These are phyloP conservation scores for Ammodytes dubius DNA, from an alignment of 2,113 vertebrate species.

Conservation along the genomic window DNA sequence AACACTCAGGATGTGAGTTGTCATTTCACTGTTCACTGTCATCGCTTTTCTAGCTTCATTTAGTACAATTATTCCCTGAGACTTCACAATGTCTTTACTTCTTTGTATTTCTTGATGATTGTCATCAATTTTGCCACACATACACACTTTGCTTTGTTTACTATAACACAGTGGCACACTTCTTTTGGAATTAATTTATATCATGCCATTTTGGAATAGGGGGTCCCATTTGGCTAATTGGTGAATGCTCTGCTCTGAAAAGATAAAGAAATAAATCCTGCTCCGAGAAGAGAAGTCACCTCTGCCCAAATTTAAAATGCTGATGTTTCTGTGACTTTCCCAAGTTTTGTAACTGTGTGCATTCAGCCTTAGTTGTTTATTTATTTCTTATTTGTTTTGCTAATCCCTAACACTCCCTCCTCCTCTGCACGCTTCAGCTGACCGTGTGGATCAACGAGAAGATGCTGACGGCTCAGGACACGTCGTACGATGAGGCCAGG, in stretches of 20 bases:
- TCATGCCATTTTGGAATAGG: conserved; percentile 19
- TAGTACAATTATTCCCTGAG: conserved; percentile 13
- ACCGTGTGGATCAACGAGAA: conserved; percentile 96
- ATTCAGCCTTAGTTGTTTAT: background rate
- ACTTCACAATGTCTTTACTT: conserved; percentile 15
- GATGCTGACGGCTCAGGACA: conserved; percentile 94
- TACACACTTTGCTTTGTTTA: conserved; percentile 25
- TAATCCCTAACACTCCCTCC: background rate
- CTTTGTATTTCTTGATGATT: conserved; percentile 23
- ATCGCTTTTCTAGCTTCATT: background rate
- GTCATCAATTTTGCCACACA: conserved; percentile 21
- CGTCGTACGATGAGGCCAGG: conserved; percentile 90
- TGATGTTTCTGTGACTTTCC: conserved; percentile 46
- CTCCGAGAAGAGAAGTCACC: conserved; percentile 44
- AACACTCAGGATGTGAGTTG: conserved; percentile 93
- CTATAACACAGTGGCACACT: background rate
- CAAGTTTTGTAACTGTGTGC: conserved; percentile 16
- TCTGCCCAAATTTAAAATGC: conserved; percentile 22
- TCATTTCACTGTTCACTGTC: conserved; percentile 21
- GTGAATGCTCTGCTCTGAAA: conserved; percentile 36
- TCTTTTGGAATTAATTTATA: background rate
- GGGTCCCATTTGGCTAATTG: conserved; percentile 53
- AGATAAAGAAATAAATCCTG: conserved; percentile 56
- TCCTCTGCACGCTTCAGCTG: conserved; percentile 82
- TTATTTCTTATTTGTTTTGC: background rate